phyloP scores from a whole-genome alignment of 2,113 vertebrate genomes.

The Excalfactoria chinensis region DNA sequence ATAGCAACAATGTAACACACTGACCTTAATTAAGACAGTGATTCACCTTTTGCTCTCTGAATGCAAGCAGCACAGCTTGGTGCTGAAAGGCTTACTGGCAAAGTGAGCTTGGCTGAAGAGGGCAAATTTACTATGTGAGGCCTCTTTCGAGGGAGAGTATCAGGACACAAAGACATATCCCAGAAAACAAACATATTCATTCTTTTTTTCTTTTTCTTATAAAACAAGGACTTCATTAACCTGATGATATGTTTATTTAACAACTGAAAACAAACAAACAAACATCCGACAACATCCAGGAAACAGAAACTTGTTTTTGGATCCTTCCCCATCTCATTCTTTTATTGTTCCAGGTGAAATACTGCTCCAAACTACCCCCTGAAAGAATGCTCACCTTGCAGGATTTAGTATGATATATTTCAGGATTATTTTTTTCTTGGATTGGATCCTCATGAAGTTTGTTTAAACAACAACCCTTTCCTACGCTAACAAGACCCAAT shows the following conservation, averaged over 20 bases:
- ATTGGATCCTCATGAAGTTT: background rate
- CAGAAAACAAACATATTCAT: background rate
- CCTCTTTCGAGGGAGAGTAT: background rate
- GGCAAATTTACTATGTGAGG: background rate
- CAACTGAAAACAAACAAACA: background rate
- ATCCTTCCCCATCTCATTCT: background rate
- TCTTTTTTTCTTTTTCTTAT: background rate
- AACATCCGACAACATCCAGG: background rate
- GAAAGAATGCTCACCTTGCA: background rate
- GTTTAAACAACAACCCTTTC: background rate
- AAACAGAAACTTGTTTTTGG: background rate
- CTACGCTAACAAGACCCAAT: background rate
- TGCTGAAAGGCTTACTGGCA: background rate
- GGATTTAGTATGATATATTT: background rate
- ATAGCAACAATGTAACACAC: background rate
- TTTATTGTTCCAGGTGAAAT: background rate
- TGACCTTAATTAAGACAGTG: constrained; percentile 16
- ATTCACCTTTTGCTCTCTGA: constrained; percentile 24
- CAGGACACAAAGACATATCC: background rate
- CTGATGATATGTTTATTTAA: background rate
- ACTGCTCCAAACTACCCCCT: background rate
- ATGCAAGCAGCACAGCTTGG: background rate
- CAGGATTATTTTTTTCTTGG: background rate
- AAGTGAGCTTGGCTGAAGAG: background rate
- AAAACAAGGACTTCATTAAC: background rate